Evolutionary conservation across 2,888 invertebrate species (phyloP).

Genomic region (Leptothorax acervorum): DNA sequence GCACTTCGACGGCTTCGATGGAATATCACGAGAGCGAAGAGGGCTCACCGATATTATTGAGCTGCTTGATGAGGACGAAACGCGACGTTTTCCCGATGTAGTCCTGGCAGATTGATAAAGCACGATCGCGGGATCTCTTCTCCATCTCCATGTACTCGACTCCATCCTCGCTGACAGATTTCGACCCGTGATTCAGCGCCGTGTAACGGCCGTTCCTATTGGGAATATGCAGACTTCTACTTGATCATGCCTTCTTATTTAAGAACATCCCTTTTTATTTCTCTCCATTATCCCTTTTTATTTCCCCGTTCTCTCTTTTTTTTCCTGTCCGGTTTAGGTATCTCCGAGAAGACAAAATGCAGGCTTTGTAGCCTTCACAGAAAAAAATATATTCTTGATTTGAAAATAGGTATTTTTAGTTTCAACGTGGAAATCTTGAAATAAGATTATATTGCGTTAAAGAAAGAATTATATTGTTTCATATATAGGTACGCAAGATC

Average conservation of each 20-base stretch:
- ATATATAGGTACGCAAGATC: too few relatives aligned
- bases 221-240: constrained; percentile 58
- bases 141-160: constrained; percentile 89
- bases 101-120: constrained; percentile 89
- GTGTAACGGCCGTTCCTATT: constrained; percentile 87
- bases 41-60: constrained; percentile 90
- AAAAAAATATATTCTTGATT: too few relatives aligned
- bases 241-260: constrained; percentile 36
- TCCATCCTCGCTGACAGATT: constrained; percentile 86
- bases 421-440: too few relatives aligned
- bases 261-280: neutral
- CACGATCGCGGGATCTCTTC: constrained; percentile 89
- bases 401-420: too few relatives aligned
- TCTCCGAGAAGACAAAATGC: neutral
- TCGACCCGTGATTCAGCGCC: constrained; percentile 87
- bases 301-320: neutral
- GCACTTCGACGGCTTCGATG: neutral
- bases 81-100: constrained; percentile 89
- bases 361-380: neutral
- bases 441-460: too few relatives aligned
- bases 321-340: neutral
- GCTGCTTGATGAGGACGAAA: constrained; percentile 92
- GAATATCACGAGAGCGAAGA: neutral
- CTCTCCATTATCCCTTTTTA: too few relatives aligned
- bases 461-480: too few relatives aligned